These are phyloP conservation scores for Sebastes paucispinis DNA, from an alignment of 2,797 vertebrate species.

Conservation along the genomic window DNA sequence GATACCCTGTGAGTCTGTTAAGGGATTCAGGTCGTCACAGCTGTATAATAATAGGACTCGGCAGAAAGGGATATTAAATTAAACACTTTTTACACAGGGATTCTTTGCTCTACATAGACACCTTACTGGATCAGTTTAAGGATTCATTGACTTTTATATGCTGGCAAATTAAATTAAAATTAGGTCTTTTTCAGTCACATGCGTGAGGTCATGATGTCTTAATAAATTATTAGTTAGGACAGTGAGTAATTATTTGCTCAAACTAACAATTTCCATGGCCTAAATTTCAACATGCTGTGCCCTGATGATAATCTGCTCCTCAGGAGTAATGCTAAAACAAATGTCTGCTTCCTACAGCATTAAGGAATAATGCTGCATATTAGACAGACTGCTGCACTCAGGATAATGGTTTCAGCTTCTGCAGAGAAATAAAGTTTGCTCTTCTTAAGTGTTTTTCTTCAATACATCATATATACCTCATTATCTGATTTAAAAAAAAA, in stretches of 20 bases:
- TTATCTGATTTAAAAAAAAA: not conserved
- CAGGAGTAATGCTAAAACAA: not conserved
- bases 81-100: slow-evolving; percentile 26
- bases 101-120: slow-evolving; percentile 4
- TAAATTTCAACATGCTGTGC: not conserved
- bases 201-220: not conserved
- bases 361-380: not conserved
- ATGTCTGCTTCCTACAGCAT: not conserved
- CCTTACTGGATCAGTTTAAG: not conserved
- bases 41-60: slow-evolving; percentile 41
- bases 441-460: not conserved
- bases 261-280: not conserved
- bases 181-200: not conserved
- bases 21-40: slow-evolving; percentile 41
- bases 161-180: slow-evolving; percentile 3
- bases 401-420: not conserved
- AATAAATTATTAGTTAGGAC: not conserved
- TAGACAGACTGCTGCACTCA: not conserved
- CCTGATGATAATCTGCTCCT: not conserved
- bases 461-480: not conserved
- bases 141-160: slow-evolving; percentile 3
- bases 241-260: not conserved
- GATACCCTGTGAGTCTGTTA: slow-evolving; percentile 33
- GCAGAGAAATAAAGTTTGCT: not conserved
- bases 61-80: slow-evolving; percentile 46